These are phyloP conservation scores for Zeus faber DNA, from an alignment of 2,113 vertebrate genomes.

Conservation along the genomic window DNA sequence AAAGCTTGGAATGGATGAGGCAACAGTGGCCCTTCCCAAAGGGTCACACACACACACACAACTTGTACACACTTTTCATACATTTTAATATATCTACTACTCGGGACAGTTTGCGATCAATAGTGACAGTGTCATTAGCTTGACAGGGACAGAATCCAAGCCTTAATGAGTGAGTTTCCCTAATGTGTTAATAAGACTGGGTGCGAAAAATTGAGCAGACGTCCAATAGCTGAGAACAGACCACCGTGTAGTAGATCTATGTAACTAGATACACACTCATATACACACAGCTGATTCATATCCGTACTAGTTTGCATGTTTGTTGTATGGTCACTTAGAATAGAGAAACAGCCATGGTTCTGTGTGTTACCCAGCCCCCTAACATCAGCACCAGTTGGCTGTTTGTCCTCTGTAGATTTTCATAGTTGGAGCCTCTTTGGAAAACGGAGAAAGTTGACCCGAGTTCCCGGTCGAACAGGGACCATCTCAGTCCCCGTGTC, in stretches of 20 bases:
- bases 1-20: slow-evolving; percentile 56
- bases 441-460: slow-evolving; percentile 41
- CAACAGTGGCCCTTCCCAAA: slow-evolving; percentile 40
- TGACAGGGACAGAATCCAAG: slow-evolving; percentile 23
- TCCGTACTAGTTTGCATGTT: slow-evolving; percentile 77
- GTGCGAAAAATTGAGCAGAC: slow-evolving; percentile 27
- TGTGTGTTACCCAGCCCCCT: slow-evolving; percentile 11
- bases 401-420: slow-evolving; percentile 71
- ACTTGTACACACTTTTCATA: slow-evolving; percentile 60
- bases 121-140: slow-evolving; percentile 34
- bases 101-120: slow-evolving; percentile 41
- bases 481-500: slow-evolving; percentile 56
- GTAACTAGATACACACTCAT: slow-evolving; percentile 59
- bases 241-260: slow-evolving; percentile 69
- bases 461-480: slow-evolving; percentile 50
- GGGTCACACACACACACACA: slow-evolving; percentile 34
- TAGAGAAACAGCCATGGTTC: slow-evolving; percentile 46
- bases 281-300: slow-evolving; percentile 62
- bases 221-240: slow-evolving; percentile 33
- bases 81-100: slow-evolving; percentile 61
- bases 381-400: slow-evolving; percentile 39
- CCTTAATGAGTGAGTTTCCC: slow-evolving; percentile 39
- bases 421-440: slow-evolving; percentile 66
- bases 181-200: slow-evolving; percentile 37
- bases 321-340: slow-evolving; percentile 75